Evolutionary conservation across 2,797 vertebrate species (phyloP), one percentile per base, ranked within the genome.

Genomic region (Anguilla obscura): DNA sequence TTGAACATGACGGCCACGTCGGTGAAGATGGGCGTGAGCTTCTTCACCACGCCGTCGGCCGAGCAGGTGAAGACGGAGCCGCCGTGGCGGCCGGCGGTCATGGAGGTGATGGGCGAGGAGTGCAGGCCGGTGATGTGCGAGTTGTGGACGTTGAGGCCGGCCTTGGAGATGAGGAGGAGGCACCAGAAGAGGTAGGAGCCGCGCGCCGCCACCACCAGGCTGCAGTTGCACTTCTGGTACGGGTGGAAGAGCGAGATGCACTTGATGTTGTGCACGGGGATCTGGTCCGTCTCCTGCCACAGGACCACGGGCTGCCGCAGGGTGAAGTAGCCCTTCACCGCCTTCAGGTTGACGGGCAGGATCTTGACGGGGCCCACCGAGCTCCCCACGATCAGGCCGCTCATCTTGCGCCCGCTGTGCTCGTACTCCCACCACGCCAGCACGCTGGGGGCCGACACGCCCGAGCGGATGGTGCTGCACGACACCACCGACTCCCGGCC

Each of bases 391-490:
- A 99, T 98, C 52, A 99, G 94, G 18, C 98, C 98, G 0, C 98
- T 99, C 98, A 99, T 99, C 89, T 97, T 97, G 0, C 97, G 95
- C 21, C 96, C 97, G 1, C 88, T 93, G 76, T 96, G 97, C 90
- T 98, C 97, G 0, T 99, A 98, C 54, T 99, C 98, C 98, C 98
- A 99, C 98, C 98, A 99, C 0, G 97, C 96, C 92, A 99, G 71
- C 86, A 97, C 97, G 0, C 97, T 99, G 0, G 98, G 98, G 0
- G 96, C 94, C 0, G 48, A 91, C 80, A 99, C 96, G 0, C 96
- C 97, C 0, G 98, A 98, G 85, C 97, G 96, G 0, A 99, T 96
- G 0, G 98, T 96, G 85, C 96, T 99, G 89, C 97, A 99, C 8
- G 98, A 98, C 0, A 94, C 90, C 3, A 98, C 96, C 0, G 97